Conservation (phyloP, 2,797 vertebrate genomes). For the Malacoctenus gilli region DNA sequence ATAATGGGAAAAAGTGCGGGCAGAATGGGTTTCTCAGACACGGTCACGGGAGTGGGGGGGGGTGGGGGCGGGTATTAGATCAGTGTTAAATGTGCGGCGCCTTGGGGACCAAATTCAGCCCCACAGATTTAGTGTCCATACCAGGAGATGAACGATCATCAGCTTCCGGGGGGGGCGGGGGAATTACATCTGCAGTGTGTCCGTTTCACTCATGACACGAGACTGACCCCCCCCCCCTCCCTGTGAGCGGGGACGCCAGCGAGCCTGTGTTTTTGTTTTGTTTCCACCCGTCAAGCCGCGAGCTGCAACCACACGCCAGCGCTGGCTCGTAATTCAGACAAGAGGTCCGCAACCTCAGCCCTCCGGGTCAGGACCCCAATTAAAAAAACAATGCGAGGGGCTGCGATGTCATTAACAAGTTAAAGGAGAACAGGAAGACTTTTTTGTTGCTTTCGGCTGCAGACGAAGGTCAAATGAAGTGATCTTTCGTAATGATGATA, state of each 20-base stretch:
- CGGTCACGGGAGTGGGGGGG: slow-evolving; percentile 46
- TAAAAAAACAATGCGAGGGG: background rate
- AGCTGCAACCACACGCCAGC: background rate
- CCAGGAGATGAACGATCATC: slow-evolving; percentile 32
- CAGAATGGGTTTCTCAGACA: slow-evolving; percentile 60
- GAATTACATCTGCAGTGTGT: slow-evolving; percentile 20
- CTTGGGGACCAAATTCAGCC: slow-evolving; percentile 36
- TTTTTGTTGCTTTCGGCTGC: background rate
- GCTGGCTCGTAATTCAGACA: background rate
- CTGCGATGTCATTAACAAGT: background rate
- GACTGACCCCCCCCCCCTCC: background rate
- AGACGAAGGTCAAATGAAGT: no score
- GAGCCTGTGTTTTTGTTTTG: background rate
- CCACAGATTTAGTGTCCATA: slow-evolving; percentile 53
- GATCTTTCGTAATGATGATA: no score
- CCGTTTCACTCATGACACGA: slow-evolving; percentile 6
- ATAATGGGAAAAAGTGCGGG: slow-evolving; percentile 56
- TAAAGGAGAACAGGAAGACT: background rate
- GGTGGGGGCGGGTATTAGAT: slow-evolving; percentile 62
- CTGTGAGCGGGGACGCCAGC: no score
- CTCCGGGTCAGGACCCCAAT: background rate
- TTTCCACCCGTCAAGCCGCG: background rate
- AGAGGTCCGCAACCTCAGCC: background rate
- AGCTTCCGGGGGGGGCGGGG: slow-evolving; percentile 31
- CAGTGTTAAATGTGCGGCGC: slow-evolving; percentile 56